phyloP scores from a whole-genome alignment of 2,888 invertebrate genomes.

The Tinea trinotella region DNA sequence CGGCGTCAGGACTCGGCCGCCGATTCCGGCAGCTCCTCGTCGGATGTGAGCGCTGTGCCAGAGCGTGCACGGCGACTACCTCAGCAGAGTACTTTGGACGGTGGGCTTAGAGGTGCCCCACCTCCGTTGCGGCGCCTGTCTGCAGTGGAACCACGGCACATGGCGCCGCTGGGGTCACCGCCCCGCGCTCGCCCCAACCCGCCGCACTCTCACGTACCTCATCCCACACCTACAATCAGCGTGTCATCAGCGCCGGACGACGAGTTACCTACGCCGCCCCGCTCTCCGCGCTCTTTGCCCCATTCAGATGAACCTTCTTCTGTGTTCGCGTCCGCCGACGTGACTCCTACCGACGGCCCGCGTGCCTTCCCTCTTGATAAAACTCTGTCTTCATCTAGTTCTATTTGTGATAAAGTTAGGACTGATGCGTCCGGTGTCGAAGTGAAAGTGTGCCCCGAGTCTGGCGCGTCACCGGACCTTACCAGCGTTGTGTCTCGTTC shows the following conservation, averaged over 20 bases:
- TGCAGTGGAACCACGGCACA: conserved; percentile 72
- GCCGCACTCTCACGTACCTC: conserved; percentile 41
- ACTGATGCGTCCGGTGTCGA: conserved; percentile 7
- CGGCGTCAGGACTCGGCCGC: conserved; percentile 78
- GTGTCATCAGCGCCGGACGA: conserved; percentile 82
- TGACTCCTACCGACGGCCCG: conserved; percentile 51
- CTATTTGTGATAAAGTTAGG: conserved; percentile 17
- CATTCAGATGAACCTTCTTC: conserved; percentile 59
- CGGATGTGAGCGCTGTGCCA: conserved; percentile 76
- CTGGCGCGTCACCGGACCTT: conserved; percentile 27
- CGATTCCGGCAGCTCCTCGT: conserved; percentile 82
- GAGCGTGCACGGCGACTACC: conserved; percentile 76
- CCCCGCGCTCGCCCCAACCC: conserved; percentile 48
- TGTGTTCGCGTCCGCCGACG: conserved; percentile 58
- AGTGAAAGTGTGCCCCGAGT: background rate
- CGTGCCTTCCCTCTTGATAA: conserved; percentile 24
- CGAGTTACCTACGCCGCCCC: conserved; percentile 44
- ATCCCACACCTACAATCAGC: conserved; percentile 76
- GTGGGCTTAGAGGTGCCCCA: conserved; percentile 68
- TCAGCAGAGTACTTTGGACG: conserved; percentile 79
- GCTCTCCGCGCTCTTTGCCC: conserved; percentile 47
- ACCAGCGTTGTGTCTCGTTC: conserved; percentile 24
- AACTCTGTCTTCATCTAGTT: conserved; percentile 23
- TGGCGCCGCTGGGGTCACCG: conserved; percentile 63
- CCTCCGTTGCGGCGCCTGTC: conserved; percentile 58